These are phyloP conservation scores for Glaucopsyche alexis DNA, from an alignment of 2,888 invertebrate species.

Conservation along the genomic window DNA sequence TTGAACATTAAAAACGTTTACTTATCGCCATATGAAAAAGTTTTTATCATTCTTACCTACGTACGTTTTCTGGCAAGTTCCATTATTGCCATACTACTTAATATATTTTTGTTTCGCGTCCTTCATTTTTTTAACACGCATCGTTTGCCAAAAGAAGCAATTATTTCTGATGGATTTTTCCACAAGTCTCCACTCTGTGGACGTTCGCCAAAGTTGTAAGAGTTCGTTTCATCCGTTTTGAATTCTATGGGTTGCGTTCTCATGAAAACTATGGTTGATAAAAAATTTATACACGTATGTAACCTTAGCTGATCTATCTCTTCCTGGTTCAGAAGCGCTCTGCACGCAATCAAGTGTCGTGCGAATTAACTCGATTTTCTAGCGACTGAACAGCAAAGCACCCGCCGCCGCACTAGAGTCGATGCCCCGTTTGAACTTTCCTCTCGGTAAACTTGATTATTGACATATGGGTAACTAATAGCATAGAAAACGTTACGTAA, in stretches of 20 bases:
- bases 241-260: slow-evolving; percentile 10
- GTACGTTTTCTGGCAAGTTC: not conserved
- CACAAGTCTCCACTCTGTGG: not conserved
- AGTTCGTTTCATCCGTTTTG: not conserved
- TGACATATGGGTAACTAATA: slow-evolving; percentile 56
- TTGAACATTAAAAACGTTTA: not conserved
- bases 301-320: slow-evolving; percentile 32
- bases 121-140: not conserved
- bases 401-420: slow-evolving; percentile 51
- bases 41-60: not conserved
- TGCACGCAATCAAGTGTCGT: slow-evolving; percentile 54
- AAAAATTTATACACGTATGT: slow-evolving; percentile 29
- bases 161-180: not conserved
- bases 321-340: slow-evolving; percentile 36
- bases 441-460: slow-evolving; percentile 73
- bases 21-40: not conserved
- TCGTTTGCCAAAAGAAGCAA: not conserved
- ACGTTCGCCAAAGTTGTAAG: slow-evolving; percentile 19
- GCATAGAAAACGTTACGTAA: slow-evolving; percentile 49
- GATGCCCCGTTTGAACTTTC: slow-evolving; percentile 72
- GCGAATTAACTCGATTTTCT: slow-evolving; percentile 63
- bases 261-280: not conserved
- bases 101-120: slow-evolving; percentile 2
- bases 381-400: slow-evolving; percentile 60
- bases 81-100: not conserved